Conservation (phyloP, 2,113 vertebrate species). For the Meles meles region DNA sequence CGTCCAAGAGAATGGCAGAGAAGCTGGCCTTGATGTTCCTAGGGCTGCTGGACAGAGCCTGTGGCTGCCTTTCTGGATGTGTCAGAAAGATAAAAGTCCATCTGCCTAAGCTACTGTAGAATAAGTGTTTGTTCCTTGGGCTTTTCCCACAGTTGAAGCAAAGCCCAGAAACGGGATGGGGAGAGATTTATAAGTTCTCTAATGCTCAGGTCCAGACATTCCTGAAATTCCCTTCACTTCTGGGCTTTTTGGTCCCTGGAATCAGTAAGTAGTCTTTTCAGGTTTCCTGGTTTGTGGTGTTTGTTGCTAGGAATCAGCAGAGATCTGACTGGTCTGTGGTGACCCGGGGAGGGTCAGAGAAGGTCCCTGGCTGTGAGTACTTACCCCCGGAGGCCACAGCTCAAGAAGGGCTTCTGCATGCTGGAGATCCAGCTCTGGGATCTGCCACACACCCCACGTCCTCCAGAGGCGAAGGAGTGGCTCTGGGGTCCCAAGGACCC, state of each 20-base stretch:
- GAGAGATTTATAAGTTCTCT: neutral
- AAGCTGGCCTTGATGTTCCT: neutral
- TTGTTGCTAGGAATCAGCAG: neutral
- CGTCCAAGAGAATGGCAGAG: neutral
- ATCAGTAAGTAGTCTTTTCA: neutral
- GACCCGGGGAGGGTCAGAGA: neutral
- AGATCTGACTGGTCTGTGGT: neutral
- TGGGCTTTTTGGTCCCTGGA: neutral
- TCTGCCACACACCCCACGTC: conserved; percentile 84
- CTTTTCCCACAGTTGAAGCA: neutral
- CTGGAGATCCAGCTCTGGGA: conserved; percentile 75
- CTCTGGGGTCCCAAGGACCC: conserved; percentile 10
- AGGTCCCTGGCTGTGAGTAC: neutral
- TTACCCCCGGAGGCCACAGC: conserved; percentile 85
- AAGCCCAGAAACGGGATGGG: neutral
- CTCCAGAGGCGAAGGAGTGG: conserved; percentile 81
- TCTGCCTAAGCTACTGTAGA: neutral
- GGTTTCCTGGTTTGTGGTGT: neutral
- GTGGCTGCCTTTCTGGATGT: neutral
- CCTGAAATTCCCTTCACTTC: neutral
- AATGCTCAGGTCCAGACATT: neutral
- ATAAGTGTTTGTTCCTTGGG: neutral
- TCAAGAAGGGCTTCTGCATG: conserved; percentile 79
- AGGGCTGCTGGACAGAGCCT: neutral
- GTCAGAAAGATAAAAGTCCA: neutral